Evolutionary conservation across 1,140 invertebrate genomes (phyloP), one percentile per base, ranked within the genome.

Genomic region (Trichomalopsis sarcophagae): DNA sequence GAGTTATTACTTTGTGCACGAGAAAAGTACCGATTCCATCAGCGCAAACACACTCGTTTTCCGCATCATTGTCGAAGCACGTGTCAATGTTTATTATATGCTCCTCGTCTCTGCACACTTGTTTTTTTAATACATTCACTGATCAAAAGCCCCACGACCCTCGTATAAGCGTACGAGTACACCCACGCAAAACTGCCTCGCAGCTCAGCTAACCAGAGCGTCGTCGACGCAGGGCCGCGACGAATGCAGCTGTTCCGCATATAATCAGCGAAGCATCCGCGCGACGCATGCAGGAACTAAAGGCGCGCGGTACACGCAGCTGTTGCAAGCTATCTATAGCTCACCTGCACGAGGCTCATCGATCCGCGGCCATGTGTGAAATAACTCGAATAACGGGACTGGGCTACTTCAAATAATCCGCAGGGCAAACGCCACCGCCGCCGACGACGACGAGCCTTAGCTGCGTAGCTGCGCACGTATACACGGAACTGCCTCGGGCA

Each of bases 321-420:
- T 11, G 36, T 5, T 40, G 36, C 7, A 40, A 40, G 4, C 5
- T 40, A 40, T 40, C 10, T 44, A 44, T 44, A 44, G 21, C 74
- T 76, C 14, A 33, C 40, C 2, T 33, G 44, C n/a, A 74, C 77
- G 87, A 89, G 86, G 85, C 47, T 76, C 87, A 90, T 89, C 86
- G 88, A 89, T 90, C 89, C 82, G 68, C 71, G 74, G 81, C 69
- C 85, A 86, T 87, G 85, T 86, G 84, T 82, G 87, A 88, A 87
- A 90, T 89, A 89, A 88, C 81, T 90, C 81, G 81, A 87, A 89
- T 87, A 88, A 89, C 86, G 69, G 69, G 55, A 50, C 75, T 55
- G 50, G 71, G 55, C 76, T 27, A 69, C 55, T 77, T 47, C 23
- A 77, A 47, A 68, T 27, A 62, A 13, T 40, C 36, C 30, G 47